Evolutionary conservation across 1,140 invertebrate genomes (phyloP), one percentile per base, ranked within the genome.

Genomic region (Drosophila gunungcola): DNA sequence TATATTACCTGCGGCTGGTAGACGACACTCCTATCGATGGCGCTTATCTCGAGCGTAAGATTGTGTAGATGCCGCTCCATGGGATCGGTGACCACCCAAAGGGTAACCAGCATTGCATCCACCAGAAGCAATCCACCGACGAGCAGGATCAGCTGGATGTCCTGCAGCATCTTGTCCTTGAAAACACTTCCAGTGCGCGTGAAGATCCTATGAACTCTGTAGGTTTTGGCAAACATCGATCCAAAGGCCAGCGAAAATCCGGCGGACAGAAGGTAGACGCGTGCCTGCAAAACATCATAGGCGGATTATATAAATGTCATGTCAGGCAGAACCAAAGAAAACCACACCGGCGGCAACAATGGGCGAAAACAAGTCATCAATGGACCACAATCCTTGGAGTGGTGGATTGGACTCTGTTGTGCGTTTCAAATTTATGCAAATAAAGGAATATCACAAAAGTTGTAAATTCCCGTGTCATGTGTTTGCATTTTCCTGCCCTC

Each of bases 201-300:
- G 91, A 98, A 97, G 90, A 98, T 97, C 69, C 96, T 94, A 92
- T 98, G 97, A 38, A 98, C 96, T 56, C 97, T 93, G 91, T 97
- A 97, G 0, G 97, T 97, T 93, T 98, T 98, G 1, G 96, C 96
- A 92, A 97, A 97, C 96, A 97, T 97, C 6, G 97, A 97, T 25
- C 97, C 97, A 86, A 97, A 98, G 25, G 96, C 96, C 49, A 98
- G 91, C 0, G 97, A 97, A 92, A 97, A 97, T 29, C 97, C 97
- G 38, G 96, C 96, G 10, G 96, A 97, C n/a, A 98, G 93, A 32
- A 98, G 93, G 93, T 97, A 97, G 29, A 97, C 97, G 86, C 97
- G 94, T 39, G 96, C 95, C 97, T 98, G 93, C 13, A 49, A 62
- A 25, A 4, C 10, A 39, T 1, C 21, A 27, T 38, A 45, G 45